Evolutionary conservation across 2,797 vertebrate species (phyloP).

Genomic region (Megalops cyprinoides): DNA sequence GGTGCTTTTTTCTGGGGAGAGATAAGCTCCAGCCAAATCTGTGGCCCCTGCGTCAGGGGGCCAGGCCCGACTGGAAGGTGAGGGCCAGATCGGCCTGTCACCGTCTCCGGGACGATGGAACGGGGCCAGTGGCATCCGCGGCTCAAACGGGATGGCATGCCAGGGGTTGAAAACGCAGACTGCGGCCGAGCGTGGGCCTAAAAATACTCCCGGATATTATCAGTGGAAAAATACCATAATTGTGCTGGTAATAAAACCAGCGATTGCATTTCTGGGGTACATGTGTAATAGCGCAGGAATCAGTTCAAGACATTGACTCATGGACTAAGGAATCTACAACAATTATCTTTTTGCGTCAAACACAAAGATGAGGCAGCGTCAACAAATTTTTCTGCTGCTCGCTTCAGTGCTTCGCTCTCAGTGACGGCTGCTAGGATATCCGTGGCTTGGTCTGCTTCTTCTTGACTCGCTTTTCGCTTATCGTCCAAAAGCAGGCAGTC

Average conservation of each 20-base stretch:
- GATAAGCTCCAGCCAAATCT: constrained; percentile 60
- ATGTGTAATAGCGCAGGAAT: background rate
- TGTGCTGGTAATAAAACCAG: constrained; percentile 19
- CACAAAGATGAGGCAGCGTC: too few species aligned
- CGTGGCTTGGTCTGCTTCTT: too few species aligned
- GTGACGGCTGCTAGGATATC: too few species aligned
- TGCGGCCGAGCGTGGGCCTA: background rate
- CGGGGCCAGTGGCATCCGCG: background rate
- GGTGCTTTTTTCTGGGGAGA: constrained; percentile 64
- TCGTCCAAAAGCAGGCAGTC: too few species aligned
- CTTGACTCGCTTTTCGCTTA: too few species aligned
- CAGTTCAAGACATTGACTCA: background rate
- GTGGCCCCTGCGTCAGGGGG: constrained; percentile 48
- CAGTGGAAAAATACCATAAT: constrained; percentile 26
- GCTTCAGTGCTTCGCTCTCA: background rate
- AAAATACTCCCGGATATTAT: constrained; percentile 6
- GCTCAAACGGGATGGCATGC: background rate
- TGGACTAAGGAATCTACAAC: background rate
- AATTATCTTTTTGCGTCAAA: background rate
- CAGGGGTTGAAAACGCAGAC: background rate
- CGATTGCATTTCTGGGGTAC: constrained; percentile 5
- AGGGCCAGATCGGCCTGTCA: constrained; percentile 49
- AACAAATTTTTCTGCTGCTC: background rate
- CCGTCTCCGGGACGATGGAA: constrained; percentile 22
- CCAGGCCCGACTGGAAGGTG: constrained; percentile 43